phyloP scores from a whole-genome alignment of 2,113 vertebrate genomes.

The Choloepus hoffmanni region DNA sequence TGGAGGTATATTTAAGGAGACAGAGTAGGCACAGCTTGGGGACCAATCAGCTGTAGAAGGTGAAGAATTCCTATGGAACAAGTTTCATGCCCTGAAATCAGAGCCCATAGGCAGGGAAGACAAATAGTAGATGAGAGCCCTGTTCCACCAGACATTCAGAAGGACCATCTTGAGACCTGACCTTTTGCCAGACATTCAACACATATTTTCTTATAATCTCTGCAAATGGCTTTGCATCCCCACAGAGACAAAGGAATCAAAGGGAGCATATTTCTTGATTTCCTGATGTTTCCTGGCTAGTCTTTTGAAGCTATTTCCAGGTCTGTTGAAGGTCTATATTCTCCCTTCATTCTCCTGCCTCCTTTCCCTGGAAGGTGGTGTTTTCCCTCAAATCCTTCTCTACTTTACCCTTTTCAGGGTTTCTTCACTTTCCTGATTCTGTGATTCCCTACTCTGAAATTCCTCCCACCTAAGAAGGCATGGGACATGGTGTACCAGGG shows the following conservation, averaged over 20 bases:
- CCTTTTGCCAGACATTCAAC: slow-evolving; percentile 66
- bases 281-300: slow-evolving; percentile 65
- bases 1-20: slow-evolving; percentile 43
- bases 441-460: background rate
- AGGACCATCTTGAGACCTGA: slow-evolving; percentile 72
- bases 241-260: slow-evolving; percentile 68
- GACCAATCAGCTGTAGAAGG: slow-evolving; percentile 21
- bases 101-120: slow-evolving; percentile 60
- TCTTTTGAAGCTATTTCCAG: slow-evolving; percentile 45
- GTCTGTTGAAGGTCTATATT: slow-evolving; percentile 38
- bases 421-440: background rate
- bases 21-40: slow-evolving; percentile 19
- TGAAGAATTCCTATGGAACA: slow-evolving; percentile 67
- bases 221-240: slow-evolving; percentile 66
- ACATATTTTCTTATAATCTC: slow-evolving; percentile 78
- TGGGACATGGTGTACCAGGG: background rate
- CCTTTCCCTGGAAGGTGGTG: background rate
- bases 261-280: slow-evolving; percentile 67
- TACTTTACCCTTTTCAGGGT: background rate
- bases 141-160: slow-evolving; percentile 54
- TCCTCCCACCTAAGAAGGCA: background rate
- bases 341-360: background rate
- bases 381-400: slow-evolving; percentile 13
- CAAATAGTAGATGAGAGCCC: slow-evolving; percentile 57
- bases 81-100: slow-evolving; percentile 53